Percentiles rank a stretch among this genome's conserved stretches.
phyloP scores from a whole-genome alignment of 23 tunicate species.

The Botrylloides violaceus region DNA sequence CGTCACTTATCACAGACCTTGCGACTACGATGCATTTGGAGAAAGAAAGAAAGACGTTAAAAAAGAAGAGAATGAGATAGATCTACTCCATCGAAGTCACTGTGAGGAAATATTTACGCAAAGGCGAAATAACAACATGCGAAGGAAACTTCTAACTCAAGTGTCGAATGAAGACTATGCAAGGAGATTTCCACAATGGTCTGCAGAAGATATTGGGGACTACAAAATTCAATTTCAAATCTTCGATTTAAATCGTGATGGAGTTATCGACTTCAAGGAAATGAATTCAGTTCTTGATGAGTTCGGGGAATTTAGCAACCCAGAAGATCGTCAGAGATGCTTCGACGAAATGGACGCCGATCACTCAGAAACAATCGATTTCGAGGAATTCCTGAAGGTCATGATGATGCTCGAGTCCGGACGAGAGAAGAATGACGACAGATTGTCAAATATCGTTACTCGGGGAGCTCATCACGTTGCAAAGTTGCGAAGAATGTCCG shows the following conservation, averaged over 20 bases:
- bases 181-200: conserved; percentile 74
- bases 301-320: conserved; percentile 67
- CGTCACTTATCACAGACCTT: conserved; percentile 66
- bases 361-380: conserved; percentile 51
- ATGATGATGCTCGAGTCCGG: conserved; percentile 36
- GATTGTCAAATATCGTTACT: conserved; percentile 41
- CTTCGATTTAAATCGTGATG: conserved; percentile 82
- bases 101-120: conserved; percentile 60
- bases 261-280: conserved; percentile 77
- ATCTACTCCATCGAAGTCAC: conserved; percentile 54
- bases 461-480: conserved; percentile 64
- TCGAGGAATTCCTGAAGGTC: conserved; percentile 74
- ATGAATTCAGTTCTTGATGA: conserved; percentile 63
- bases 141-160: conserved; percentile 40
- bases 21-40: conserved; percentile 80
- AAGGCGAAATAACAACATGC: conserved; percentile 30
- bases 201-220: conserved; percentile 55
- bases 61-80: conserved; percentile 73
- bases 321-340: conserved; percentile 42
- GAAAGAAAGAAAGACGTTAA: conserved; percentile 36
- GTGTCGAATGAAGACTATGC: conserved; percentile 68
- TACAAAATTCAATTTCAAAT: conserved; percentile 69
- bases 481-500: conserved; percentile 62
- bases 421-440: conserved; percentile 26
- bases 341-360: conserved; percentile 64